Base-by-base conservation (phyloP, 2,888 invertebrate species). In the Drosophila phalerata region DNA sequence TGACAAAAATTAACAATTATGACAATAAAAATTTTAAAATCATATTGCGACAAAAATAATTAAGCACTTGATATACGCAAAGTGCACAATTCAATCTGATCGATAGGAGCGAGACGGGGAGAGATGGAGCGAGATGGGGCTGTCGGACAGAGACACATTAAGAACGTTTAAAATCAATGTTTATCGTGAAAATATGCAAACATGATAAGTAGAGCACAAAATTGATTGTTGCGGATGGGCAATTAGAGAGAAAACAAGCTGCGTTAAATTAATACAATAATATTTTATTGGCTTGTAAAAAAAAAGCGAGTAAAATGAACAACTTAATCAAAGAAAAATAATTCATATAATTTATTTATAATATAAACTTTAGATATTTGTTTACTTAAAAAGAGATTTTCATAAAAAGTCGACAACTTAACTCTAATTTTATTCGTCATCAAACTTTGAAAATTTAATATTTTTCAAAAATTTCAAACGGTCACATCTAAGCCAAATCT, bases 1-100 rank as follows among this genome's bases (percentile, higher is more conserved):
- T 75, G 69, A 72, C 62, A 79, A 75, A 79, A 72, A 75, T 78
- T 75, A 79, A 72, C 72, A 79, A 75, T 79, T 72, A 79, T 78
- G 79, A 79, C 79, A 79, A 79, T 75, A 75, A 79, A 67, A 79
- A 69, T 72, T 72, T 69, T 69, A 53, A 72, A 69, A 79, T 72
- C 75, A 69, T 75, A 78, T 78, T 72, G 78, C 68, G 71, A 75
- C 72, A 69, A 78, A 78, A 67, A 72, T 69, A 78, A 78, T 75
- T 78, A 78, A 64, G 40, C 57, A 22, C 65, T 61, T 64, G 71
- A 75, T 75, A 61, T 56, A 42, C 40, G 9, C 53, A 55, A 45
- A 55, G 60, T 62, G n/a, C 25, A 53, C 57, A 70, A 63, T 65
- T 51, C 19, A 62, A 28, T 30, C 19, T 22, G 28, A 43, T 37